phyloP scores from a whole-genome alignment of 2,113 vertebrate species.

The Regulus satrapa region DNA sequence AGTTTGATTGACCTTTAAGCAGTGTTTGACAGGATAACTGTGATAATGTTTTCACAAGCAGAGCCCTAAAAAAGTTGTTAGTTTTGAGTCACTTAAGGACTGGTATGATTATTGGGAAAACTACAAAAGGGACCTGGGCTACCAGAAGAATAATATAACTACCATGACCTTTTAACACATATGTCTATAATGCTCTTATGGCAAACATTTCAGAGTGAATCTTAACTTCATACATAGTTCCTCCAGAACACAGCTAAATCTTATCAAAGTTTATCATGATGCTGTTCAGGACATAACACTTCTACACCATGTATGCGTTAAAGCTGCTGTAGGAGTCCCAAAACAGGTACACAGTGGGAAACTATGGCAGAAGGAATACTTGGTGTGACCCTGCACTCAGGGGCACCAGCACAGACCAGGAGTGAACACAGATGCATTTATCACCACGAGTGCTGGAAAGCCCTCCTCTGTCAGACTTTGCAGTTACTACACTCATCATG shows the following conservation, averaged over 20 bases:
- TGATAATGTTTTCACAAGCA: background rate
- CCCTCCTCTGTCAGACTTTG: background rate
- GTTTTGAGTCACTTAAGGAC: background rate
- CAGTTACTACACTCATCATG: background rate
- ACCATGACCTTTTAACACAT: background rate
- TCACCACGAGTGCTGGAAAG: background rate
- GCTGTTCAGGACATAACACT: background rate
- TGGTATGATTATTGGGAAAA: background rate
- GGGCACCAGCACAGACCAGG: background rate
- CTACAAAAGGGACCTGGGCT: background rate
- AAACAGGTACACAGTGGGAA: background rate
- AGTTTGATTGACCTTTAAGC: background rate
- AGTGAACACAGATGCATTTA: background rate
- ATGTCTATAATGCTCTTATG: background rate
- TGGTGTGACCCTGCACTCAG: background rate
- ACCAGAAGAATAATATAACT: background rate
- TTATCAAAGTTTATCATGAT: background rate
- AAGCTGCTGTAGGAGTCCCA: background rate
- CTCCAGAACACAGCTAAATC: background rate
- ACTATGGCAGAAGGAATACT: background rate
- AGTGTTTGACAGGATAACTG: background rate
- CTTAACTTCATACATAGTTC: background rate
- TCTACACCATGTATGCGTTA: background rate
- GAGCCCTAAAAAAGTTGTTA: background rate
- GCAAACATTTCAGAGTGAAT: background rate